Base-by-base conservation (phyloP, 1,140 invertebrate genomes). In the Drosophila ficusphila region DNA sequence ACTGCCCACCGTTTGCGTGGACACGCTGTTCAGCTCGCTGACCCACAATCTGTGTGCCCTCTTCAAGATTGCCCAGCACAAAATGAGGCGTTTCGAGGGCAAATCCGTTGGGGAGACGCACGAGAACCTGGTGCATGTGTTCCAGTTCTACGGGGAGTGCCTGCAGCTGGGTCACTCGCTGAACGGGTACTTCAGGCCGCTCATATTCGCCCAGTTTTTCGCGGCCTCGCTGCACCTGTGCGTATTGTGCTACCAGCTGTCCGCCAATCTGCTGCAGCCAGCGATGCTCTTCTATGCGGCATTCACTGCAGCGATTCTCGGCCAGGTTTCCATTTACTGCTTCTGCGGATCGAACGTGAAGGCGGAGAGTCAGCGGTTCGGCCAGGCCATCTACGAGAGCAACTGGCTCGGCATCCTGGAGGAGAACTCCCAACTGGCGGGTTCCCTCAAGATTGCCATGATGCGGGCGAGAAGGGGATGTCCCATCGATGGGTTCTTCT, bases 281-380 rank as follows among this genome's bases (percentile, higher is more conserved):
- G 49, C 27, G 0, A 18, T 83, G 11, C 41, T 77, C 3, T 82
- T 82, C 33, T 73, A 68, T 14, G 56, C 36, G 12, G 61, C 53
- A 27, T 82, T 82, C 8, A 82, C 53, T 1, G 11, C 47, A 21
- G 68, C 69, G 1, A 74, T 83, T 18, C 58, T 70, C 1, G 25
- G 25, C 2, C 62, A 83, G 42, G 36, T 82, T 8, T 47, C 60
- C 42, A 67, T 77, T 11, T 82, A 82, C 39, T 82, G 78, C 18
- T 41, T 60, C n/a, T 77, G 73, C 11, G 73, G 78, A 6, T 54
- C 61, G 5, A 60, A 25, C 4, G 48, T 77, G 12, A 38, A 69
- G 4, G 16, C 39, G 29, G 41, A 73, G 41, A 64, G 68, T 9
- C 38, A 29, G 14, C 12, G 21, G 0, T 60, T 82, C 3, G 29